These are phyloP conservation scores for Bubo scandiacus DNA, from an alignment of 2,113 vertebrate genomes.

Conservation along the genomic window DNA sequence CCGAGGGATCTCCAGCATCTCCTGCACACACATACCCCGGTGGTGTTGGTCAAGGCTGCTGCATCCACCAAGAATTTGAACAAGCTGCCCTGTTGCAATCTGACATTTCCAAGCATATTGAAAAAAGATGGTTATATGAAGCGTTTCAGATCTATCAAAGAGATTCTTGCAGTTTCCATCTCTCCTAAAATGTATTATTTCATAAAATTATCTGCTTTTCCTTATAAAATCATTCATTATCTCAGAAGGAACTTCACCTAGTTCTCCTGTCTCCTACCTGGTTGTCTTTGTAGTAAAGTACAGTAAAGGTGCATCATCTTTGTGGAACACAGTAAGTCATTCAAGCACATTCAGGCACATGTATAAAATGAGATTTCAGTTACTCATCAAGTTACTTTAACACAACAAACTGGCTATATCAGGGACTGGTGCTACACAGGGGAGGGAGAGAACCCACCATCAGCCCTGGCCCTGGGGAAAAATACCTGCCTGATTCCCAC, in stretches of 20 bases:
- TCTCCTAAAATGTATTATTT: background rate
- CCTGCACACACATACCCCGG: background rate
- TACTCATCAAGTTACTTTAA: background rate
- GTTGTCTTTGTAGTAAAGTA: background rate
- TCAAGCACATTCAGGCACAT: background rate
- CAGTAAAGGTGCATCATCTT: background rate
- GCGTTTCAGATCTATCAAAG: background rate
- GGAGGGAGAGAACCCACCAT: background rate
- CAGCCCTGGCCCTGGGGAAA: background rate
- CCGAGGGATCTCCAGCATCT: background rate
- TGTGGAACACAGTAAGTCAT: background rate
- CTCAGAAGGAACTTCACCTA: background rate
- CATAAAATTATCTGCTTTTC: background rate
- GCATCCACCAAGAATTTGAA: background rate
- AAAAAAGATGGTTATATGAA: background rate
- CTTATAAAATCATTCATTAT: background rate
- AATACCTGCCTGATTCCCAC: background rate
- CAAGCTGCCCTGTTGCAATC: background rate
- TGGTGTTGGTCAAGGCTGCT: background rate
- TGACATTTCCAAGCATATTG: background rate
- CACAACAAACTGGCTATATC: fast-evolving
- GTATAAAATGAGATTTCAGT: background rate
- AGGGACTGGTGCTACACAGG: background rate
- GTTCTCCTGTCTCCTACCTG: background rate
- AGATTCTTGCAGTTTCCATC: background rate